Base-by-base conservation (phyloP, 92 coral and sea anemone species). In the Palythoa grandiflora region DNA sequence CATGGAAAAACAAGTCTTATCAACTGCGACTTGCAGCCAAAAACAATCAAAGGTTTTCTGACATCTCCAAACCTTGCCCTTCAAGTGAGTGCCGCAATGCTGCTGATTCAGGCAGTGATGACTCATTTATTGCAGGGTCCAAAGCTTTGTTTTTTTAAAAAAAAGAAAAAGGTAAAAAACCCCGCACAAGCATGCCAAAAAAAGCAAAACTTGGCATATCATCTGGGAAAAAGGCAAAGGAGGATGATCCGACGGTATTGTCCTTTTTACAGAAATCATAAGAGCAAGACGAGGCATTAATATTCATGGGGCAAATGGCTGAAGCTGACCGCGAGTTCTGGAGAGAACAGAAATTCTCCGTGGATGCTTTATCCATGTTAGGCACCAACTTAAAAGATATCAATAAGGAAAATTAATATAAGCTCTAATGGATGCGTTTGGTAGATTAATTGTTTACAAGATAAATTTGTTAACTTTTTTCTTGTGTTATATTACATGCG, bases 271-370 rank as follows among this genome's bases (percentile, higher is more conserved):
- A 87, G 77, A 87, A 83, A 50, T 39, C 89, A 20, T 68, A 87
- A 61, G 81, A 79, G 9, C 68, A 40, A 83, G 78, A 87, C 20
- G 79, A 78, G 73, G 85, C 73, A 28, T 28, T 28, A 84, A 87
- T 87, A 12, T 78, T 88, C 66, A 68, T 80, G 87, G 87, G 79
- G 90, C 1, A 44, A 87, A 54, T 77, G 90, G 90, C 90, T 20
- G 79, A 78, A 71, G 90, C 90, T 65, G 90, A 87, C 55, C 80
- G 73, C 17, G 78, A 38, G 78, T 74, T 80, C 76, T 9, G 84
- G 68, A 37, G 48, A 38, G 60, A 87, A 80, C 86, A 88, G 55
- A 79, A 79, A 51, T 88, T 88, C 73, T 88, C 80, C 10, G 79
- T 70, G 87, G 87, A 88, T 16, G 85, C 84, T n/a, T 66, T 87